Evolutionary conservation across 1,140 invertebrate species (phyloP).

Genomic region (Drosophila pectinifera): DNA sequence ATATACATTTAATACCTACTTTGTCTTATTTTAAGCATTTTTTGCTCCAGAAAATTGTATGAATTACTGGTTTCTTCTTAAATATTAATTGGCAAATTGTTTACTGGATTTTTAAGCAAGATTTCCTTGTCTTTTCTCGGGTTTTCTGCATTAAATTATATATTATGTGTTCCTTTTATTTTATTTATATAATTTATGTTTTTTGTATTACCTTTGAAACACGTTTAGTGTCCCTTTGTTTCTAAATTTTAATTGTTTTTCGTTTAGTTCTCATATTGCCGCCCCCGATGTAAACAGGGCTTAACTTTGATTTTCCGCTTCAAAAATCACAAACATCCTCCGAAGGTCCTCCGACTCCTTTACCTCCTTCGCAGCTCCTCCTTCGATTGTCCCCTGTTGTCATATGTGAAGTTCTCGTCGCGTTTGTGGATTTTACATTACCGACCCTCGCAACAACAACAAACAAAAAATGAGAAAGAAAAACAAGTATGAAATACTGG

Average conservation of each 20-base stretch:
- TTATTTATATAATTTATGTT: too few species aligned
- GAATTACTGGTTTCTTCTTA: too few species aligned
- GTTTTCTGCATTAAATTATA: too few species aligned
- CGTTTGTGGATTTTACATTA: slow-evolving; percentile 81
- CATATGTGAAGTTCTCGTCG: slow-evolving; percentile 78
- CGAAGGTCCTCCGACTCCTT: slow-evolving; percentile 8
- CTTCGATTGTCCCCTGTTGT: slow-evolving; percentile 59
- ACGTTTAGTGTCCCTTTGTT: too few species aligned
- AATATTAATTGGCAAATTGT: too few species aligned
- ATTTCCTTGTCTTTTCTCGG: too few species aligned
- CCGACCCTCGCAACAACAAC: slow-evolving; percentile 20
- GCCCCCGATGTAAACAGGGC: slow-evolving; percentile 24
- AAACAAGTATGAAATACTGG: background rate
- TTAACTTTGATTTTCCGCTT: slow-evolving; percentile 63
- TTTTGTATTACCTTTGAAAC: too few species aligned
- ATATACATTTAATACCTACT: too few species aligned
- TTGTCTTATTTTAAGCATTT: too few species aligned
- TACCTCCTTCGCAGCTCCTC: slow-evolving; percentile 1
- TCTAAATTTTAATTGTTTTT: background rate
- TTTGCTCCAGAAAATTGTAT: too few species aligned
- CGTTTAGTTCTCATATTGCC: background rate
- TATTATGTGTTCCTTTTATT: too few species aligned
- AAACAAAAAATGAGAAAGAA: slow-evolving; percentile 19
- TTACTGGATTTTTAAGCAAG: too few species aligned
- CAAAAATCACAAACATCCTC: slow-evolving; percentile 54